A percentile compares a stretch with the other conserved stretches of the same genome.
phyloP scores from a whole-genome alignment of 92 coral and sea anemone species.

The Montipora capitata region DNA sequence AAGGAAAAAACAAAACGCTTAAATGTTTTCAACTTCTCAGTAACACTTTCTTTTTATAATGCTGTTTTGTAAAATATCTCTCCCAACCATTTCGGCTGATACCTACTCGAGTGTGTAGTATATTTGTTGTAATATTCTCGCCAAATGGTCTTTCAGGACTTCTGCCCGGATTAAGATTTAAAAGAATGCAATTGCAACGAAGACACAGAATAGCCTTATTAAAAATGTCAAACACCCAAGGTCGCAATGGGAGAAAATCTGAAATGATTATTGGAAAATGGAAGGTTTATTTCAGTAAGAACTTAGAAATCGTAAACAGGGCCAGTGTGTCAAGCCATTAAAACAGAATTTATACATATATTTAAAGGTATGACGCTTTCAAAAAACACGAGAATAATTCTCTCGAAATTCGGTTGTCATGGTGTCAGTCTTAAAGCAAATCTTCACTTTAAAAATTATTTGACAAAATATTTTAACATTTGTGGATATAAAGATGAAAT shows the following conservation, averaged over 20 bases:
- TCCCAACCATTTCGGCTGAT: background rate
- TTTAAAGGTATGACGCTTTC: constrained; percentile 52
- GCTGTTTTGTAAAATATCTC: background rate
- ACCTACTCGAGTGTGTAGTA: background rate
- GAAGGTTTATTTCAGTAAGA: background rate
- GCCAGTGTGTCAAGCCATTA: constrained; percentile 31
- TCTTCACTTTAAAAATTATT: constrained; percentile 6
- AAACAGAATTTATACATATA: constrained; percentile 45
- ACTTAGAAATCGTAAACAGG: constrained; percentile 44
- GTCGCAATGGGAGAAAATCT: background rate
- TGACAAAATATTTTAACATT: background rate
- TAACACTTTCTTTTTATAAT: background rate
- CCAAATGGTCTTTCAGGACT: background rate
- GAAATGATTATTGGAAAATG: background rate
- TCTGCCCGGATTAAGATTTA: background rate
- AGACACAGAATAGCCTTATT: background rate
- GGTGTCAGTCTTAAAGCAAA: constrained; percentile 35
- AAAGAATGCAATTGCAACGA: constrained; percentile 7
- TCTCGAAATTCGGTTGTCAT: constrained; percentile 58
- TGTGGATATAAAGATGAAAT: background rate
- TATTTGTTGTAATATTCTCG: constrained; percentile 28
- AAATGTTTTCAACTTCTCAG: background rate
- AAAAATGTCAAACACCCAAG: background rate
- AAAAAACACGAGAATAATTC: constrained; percentile 38
- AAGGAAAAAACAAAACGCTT: background rate